Conservation (phyloP, 2,797 vertebrate genomes). For the Pseudochirops corinnae region DNA sequence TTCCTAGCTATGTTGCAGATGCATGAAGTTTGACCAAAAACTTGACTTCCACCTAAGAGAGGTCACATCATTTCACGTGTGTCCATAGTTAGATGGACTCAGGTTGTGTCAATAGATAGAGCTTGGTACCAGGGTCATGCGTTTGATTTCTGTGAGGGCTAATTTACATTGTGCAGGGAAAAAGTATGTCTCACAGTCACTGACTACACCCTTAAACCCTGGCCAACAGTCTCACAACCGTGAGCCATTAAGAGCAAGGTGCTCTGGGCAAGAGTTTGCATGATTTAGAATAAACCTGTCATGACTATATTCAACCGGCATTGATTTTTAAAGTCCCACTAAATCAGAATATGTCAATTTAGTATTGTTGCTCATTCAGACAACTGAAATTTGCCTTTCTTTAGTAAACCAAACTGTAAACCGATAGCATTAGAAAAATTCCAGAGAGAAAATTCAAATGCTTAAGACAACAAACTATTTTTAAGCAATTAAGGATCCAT, state of each 20-base stretch:
- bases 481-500: neutral
- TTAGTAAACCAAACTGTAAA: constrained; percentile 21
- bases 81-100: constrained; percentile 23
- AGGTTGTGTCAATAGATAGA: constrained; percentile 21
- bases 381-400: neutral
- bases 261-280: neutral
- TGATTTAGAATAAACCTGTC: neutral
- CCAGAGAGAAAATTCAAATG: neutral
- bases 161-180: constrained; percentile 28
- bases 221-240: neutral
- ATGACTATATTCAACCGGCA: neutral
- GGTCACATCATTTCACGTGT: neutral
- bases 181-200: constrained; percentile 14
- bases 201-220: neutral
- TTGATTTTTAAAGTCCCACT: constrained; percentile 9
- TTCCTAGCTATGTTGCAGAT: neutral
- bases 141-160: constrained; percentile 15
- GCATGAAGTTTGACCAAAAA: neutral
- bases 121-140: neutral
- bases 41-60: neutral
- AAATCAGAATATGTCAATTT: constrained; percentile 5
- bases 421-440: neutral
- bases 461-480: constrained; percentile 23
- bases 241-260: neutral
- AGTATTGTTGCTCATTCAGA: constrained; percentile 3